These are phyloP conservation scores for Carlito syrichta DNA, from an alignment of 2,113 vertebrate species.

Conservation along the genomic window DNA sequence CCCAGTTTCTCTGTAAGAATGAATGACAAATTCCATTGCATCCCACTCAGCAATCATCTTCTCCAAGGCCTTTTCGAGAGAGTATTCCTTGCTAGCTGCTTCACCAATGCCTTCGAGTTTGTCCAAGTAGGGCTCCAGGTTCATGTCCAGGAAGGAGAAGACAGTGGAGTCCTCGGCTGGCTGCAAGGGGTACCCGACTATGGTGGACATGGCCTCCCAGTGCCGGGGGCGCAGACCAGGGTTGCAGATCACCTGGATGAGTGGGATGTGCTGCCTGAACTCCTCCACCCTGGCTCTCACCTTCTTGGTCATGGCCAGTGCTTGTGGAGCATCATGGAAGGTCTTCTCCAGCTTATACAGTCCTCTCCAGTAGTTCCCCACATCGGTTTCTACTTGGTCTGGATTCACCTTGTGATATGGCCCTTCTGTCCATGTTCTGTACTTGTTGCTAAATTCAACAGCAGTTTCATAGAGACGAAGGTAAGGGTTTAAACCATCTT, in stretches of 20 bases:
- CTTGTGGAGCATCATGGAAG: slow-evolving; percentile 83
- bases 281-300: slow-evolving; percentile 86
- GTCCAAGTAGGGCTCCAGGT: slow-evolving; percentile 83
- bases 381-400: slow-evolving; percentile 86
- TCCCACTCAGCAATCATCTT: slow-evolving; percentile 89
- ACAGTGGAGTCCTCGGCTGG: slow-evolving; percentile 82
- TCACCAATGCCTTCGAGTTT: slow-evolving; percentile 88
- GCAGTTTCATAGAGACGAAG: slow-evolving; percentile 87
- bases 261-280: slow-evolving; percentile 86
- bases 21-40: slow-evolving; percentile 85
- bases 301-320: slow-evolving; percentile 82
- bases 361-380: slow-evolving; percentile 85
- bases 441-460: slow-evolving; percentile 84
- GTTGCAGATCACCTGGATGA: slow-evolving; percentile 91
- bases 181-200: slow-evolving; percentile 81
- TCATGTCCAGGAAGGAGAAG: slow-evolving; percentile 84
- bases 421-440: slow-evolving; percentile 85
- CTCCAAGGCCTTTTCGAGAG: slow-evolving; percentile 89
- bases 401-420: slow-evolving; percentile 86
- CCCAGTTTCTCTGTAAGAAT: slow-evolving; percentile 87
- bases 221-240: slow-evolving; percentile 88
- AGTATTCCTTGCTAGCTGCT: slow-evolving; percentile 89
- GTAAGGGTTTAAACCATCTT: slow-evolving; percentile 86
- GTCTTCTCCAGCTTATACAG: slow-evolving; percentile 89
- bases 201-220: slow-evolving; percentile 88